Evolutionary conservation across 1,140 invertebrate species (phyloP), one percentile per base, ranked within the genome.

Genomic region (Cotesia glomerata): DNA sequence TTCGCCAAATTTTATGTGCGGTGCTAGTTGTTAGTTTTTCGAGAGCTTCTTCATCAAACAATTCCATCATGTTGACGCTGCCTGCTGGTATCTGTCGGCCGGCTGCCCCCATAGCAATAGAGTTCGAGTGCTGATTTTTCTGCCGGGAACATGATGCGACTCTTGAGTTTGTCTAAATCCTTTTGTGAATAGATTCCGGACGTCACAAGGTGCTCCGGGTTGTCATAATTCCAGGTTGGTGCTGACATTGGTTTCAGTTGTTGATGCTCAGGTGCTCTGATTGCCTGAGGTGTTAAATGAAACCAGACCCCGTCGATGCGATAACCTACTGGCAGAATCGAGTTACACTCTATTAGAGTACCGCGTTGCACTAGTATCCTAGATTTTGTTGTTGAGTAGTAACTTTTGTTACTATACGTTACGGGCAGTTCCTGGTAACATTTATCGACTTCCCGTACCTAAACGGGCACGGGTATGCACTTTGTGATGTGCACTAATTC

Each of bases 401-500:
- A 51, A n/a, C 36, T 52, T 34, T 51, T 13, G 34, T 72, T 68
- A 11, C 52, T 54, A 3, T 52, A 14, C 3, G 9, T n/a, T 11
- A 68, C n/a, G 0, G 71, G 56, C 16, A 72, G 54, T 51, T 72
- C 54, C 1, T 68, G 14, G n/a, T 72, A 67, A 3, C 71, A 68
- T 1, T 59, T 4, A 5, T 67, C 56, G 0, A 14, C 5, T 4
- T 34, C 39, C 1, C 65, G 13, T 11, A 35, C 13, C 1, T 14
- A 26, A 5, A 67, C 64, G 18, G 35, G 13, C 16, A 72, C 56
- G 0, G 64, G 56, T 56, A 36, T 49, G 16, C 73, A 79, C 65
- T 77, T 75, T 2, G 74, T 52, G 0, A 79, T 35, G 16, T 76
- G 64, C 1, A 79, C 52, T 2, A 71, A 35, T 67, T 77, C 76